Conservation (phyloP, 2,113 vertebrate genomes). For the Clarias macrocephalus region DNA sequence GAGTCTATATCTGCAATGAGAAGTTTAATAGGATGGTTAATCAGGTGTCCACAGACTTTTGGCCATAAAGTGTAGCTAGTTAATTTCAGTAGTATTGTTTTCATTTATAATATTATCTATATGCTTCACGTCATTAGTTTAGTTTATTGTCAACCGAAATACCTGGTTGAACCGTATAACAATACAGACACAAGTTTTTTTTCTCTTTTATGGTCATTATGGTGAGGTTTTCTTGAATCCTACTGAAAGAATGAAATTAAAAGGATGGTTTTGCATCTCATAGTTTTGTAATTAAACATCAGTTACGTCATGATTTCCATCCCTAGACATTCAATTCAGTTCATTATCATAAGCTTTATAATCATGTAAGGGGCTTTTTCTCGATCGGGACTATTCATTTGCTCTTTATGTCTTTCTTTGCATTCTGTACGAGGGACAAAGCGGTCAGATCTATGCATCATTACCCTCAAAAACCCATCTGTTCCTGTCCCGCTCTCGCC, state of each 20-base stretch:
- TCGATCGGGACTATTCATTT: not conserved
- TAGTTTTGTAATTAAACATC: not conserved
- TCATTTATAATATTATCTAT: not conserved
- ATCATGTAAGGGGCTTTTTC: not conserved
- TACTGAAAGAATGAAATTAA: not conserved
- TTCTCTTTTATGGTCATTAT: not conserved
- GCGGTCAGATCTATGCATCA: not conserved
- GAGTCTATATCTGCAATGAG: not conserved
- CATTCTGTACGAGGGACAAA: not conserved
- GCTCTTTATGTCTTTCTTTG: not conserved
- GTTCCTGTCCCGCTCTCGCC: not conserved
- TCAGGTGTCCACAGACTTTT: not conserved
- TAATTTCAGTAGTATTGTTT: too few relatives aligned
- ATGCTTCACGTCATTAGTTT: not conserved
- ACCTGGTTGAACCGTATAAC: not conserved
- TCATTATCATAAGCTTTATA: not conserved
- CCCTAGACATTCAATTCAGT: not conserved
- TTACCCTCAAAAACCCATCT: conserved; percentile 2
- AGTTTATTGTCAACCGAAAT: not conserved
- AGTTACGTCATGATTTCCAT: not conserved
- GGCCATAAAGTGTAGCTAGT: not conserved
- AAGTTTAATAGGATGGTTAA: not conserved
- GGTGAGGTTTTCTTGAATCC: not conserved
- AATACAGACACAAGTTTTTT: not conserved
- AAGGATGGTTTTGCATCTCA: not conserved